Evolutionary conservation across 2,797 vertebrate species (phyloP).

Genomic region (Leptodactylus fallax): DNA sequence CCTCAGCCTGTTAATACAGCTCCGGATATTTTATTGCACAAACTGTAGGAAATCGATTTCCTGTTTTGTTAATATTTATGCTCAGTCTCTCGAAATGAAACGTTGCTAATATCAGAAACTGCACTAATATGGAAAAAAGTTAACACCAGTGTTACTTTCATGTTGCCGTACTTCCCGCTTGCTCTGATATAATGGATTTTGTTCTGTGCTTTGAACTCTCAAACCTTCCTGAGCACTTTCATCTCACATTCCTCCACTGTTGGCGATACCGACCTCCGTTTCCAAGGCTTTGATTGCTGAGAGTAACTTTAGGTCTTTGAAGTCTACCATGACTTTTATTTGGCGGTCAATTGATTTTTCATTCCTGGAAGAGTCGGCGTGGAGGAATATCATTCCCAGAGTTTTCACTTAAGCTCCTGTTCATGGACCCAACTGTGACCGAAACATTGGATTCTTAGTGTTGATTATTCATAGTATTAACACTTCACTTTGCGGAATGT

Average conservation of each 20-base stretch:
- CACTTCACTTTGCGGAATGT: background rate
- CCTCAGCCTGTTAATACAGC: background rate
- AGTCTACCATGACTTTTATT: constrained; percentile 51
- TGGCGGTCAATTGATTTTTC: constrained; percentile 51
- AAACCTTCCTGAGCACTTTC: constrained; percentile 51
- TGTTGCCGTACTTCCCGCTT: constrained; percentile 30
- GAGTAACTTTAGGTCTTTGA: constrained; percentile 53
- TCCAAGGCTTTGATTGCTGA: constrained; percentile 52
- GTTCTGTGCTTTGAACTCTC: constrained; percentile 59
- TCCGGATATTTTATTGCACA: background rate
- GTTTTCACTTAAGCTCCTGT: constrained; percentile 24
- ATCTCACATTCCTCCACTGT: constrained; percentile 38
- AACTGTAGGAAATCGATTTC: background rate
- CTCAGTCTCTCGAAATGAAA: constrained; percentile 17
- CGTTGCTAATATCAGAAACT: constrained; percentile 17
- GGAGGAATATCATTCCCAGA: background rate
- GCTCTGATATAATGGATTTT: constrained; percentile 59
- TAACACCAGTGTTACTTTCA: constrained; percentile 53
- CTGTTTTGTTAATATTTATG: constrained; percentile 35
- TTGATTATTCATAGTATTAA: constrained; percentile 12
- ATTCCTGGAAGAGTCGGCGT: background rate
- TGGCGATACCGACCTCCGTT: constrained; percentile 35
- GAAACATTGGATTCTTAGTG: constrained; percentile 51
- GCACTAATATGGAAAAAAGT: constrained; percentile 33
- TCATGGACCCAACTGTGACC: constrained; percentile 41